Conservation (phyloP, 2,113 vertebrate genomes). For the Montifringilla adamsi region DNA sequence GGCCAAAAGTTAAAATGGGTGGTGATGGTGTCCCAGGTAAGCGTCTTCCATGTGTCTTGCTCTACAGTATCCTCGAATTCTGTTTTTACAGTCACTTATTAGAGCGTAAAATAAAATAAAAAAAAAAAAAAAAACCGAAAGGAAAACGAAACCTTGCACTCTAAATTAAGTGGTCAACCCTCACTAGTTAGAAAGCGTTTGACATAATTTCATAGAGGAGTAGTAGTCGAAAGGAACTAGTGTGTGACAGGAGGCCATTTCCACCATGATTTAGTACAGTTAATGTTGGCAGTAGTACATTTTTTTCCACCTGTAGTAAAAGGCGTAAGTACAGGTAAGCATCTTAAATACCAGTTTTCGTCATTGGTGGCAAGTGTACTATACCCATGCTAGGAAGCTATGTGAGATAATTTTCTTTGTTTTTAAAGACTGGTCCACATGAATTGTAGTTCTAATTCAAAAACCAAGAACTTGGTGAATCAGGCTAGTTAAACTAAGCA, state of each 20-base stretch:
- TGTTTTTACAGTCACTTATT: background rate
- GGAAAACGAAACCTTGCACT: fast-evolving
- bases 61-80: background rate
- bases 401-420: background rate
- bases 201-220: background rate
- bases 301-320: background rate
- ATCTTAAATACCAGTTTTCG: background rate
- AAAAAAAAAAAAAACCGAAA: background rate
- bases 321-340: background rate
- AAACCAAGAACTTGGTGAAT: background rate
- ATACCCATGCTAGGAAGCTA: background rate
- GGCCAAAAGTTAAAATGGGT: background rate
- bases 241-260: background rate
- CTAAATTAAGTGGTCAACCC: background rate
- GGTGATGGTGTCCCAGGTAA: conserved; percentile 12
- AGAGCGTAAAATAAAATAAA: background rate
- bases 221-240: background rate
- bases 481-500: background rate
- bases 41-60: background rate
- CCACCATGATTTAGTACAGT: background rate
- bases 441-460: background rate
- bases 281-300: background rate
- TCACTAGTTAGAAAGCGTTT: background rate
- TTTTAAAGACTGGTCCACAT: background rate
- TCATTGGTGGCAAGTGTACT: background rate